Base-by-base conservation (phyloP, 2,797 vertebrate genomes). In the Argentina silus region DNA sequence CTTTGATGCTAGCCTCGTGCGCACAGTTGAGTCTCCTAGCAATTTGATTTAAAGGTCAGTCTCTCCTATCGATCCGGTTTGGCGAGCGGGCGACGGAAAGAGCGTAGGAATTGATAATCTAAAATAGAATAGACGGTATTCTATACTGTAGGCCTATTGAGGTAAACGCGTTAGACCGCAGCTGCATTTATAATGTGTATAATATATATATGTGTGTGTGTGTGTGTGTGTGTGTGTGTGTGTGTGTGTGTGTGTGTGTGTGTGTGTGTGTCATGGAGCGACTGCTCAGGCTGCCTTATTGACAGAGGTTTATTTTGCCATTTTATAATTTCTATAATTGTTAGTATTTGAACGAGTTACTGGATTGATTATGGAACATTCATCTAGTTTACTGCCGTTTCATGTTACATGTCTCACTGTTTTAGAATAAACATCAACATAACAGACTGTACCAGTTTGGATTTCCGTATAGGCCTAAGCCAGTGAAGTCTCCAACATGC, bases 31-130 rank as follows among this genome's bases (percentile, higher is more conserved):
- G 92, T 92, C 90, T 91, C 90, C 89, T 89, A 92, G 91, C 92
- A 91, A 93, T 94, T 92, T 94, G 91, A 94, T 93, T 93, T 93
- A 93, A 93, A 94, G 92, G 93, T 94, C 92, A 92, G 91, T 93
- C 92, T 92, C 91, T 93, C 86, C 87, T 90, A 94, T 94, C 88
- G 93, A 94, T 93, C 91, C 83, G 86, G 88, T 91, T 90, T 88
- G 88, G 91, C 88, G 89, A 89, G 90, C 88, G 91, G 87, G 88
- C 88, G 86, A 90, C 84, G 88, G 86, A 85, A 83, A 59, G 27
- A 87, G 90, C 87, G 84, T 76, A 89, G 85, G 90, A 87, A 93
- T 92, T 93, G 92, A 93, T 93, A 89, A 93, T 91, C 90, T 90
- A 90, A 91, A 92, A 92, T 90, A 90, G 89, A 90, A 90, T 86